phyloP scores from a whole-genome alignment of 2,888 invertebrate species.

The Calliphora vomitoria region DNA sequence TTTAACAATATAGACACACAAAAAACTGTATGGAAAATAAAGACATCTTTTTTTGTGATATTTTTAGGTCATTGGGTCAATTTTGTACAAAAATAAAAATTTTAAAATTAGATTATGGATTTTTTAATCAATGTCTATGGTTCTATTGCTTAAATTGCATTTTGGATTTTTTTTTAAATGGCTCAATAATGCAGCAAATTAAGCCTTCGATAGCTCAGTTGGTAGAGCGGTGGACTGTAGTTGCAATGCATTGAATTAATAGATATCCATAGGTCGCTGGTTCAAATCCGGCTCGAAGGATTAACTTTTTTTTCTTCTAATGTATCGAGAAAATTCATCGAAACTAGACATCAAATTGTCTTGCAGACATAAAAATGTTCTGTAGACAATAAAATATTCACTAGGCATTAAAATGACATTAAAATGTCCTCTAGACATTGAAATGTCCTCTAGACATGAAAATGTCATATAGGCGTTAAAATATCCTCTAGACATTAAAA shows the following conservation, averaged over 20 bases:
- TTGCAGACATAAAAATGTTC: too few species aligned
- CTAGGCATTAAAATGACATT: too few species aligned
- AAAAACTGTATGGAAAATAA: neutral
- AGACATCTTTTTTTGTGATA: neutral
- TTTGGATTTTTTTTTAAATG: too few species aligned
- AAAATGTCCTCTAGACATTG: too few species aligned
- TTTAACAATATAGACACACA: constrained; percentile 26
- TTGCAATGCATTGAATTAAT: neutral
- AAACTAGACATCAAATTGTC: too few species aligned
- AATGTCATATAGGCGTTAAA: too few species aligned
- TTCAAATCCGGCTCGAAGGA: constrained; percentile 89
- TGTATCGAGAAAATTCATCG: too few species aligned
- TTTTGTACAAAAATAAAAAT: constrained; percentile 8
- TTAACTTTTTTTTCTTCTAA: neutral
- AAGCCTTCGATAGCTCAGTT: constrained; percentile 77
- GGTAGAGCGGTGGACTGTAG: constrained; percentile 78
- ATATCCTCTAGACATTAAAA: too few species aligned
- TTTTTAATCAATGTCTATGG: neutral
- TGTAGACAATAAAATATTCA: too few species aligned
- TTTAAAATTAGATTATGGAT: constrained; percentile 9
- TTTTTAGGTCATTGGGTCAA: constrained; percentile 62
- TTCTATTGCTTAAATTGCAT: neutral
- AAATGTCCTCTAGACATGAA: too few species aligned
- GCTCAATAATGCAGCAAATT: neutral
- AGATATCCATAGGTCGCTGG: constrained; percentile 88